These are phyloP conservation scores for Pachycephus smyrnensis DNA, from an alignment of 2,888 invertebrate genomes.

Conservation along the genomic window DNA sequence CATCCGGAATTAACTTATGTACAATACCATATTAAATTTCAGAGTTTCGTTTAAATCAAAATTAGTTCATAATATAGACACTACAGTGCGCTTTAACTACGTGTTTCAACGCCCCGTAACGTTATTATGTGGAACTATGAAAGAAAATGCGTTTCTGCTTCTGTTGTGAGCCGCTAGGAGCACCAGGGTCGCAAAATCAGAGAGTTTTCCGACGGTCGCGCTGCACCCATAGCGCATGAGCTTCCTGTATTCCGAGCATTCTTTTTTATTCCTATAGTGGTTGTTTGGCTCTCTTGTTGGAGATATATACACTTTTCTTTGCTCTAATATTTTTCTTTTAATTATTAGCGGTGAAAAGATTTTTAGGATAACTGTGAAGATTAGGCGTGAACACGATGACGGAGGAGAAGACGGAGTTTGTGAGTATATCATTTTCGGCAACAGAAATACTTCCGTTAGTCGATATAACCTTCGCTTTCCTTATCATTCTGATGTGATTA, in stretches of 20 bases:
- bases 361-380: not conserved
- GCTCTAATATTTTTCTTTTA: not conserved
- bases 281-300: not conserved
- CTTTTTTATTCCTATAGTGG: not conserved
- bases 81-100: not conserved
- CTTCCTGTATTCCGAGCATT: not conserved
- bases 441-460: constrained; percentile 1
- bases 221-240: not conserved
- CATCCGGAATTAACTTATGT: not conserved
- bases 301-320: not conserved
- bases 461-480: constrained; percentile 23
- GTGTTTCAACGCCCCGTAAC: no score
- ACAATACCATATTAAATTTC: not conserved
- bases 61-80: not conserved
- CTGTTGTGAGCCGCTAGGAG: no score
- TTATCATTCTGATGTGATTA: not conserved
- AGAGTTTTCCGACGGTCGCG: not conserved
- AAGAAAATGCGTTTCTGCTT: no score
- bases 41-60: not conserved
- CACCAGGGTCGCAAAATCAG: no score
- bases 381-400: constrained; percentile 33
- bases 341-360: not conserved
- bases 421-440: constrained; percentile 35
- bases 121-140: no score
- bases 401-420: constrained; percentile 53